Base-by-base conservation (phyloP, 2,113 vertebrate species). In the Turdus rufiventris region DNA sequence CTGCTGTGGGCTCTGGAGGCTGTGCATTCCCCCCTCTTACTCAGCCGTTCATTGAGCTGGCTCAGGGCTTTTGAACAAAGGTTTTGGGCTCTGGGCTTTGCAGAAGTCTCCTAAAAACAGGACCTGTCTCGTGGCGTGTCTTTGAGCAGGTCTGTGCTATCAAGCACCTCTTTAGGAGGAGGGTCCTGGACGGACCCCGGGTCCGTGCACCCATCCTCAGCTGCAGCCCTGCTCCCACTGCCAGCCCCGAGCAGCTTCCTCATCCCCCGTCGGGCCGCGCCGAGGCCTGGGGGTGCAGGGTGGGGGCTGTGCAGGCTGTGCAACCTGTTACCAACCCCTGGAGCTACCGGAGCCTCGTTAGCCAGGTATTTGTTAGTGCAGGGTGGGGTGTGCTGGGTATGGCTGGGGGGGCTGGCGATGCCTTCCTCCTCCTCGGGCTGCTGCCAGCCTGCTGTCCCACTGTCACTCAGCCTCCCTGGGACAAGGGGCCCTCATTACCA, bases 281-380 rank as follows among this genome's bases (percentile, higher is more conserved):
- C 9, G 5, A 66, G 47, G 51, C 93, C 85, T 2, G 2, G 38
- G 62, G 89, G 51, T 42, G 42, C 3, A 3, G 65, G 68, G 68
- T 73, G 75, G 63, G 91, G 36, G 73, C 77, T 0, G 6, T 84
- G 50, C 65, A 62, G 94, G 96, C 87, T 94, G 80, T 84, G 70
- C 80, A 92, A 94, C 95, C 93, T 95, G 91, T 91, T 95, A 95
- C 63, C 57, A 88, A 2, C 34, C 65, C 94, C 96, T 83, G 51
- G 61, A 96, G 96, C 91, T 70, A 74, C 65, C 29, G 0, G 4
- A 53, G 75, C 83, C 83, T 95, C 2, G 4, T 94, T 83, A 80
- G 34, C 89, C 88, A 5, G 8, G 53, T 77, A 67, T 71, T 94
- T 11, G 1, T 53, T 87, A 85, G 90, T 3, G 26, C 28, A 28